Percentiles rank a stretch among this genome's conserved stretches.
These are phyloP conservation scores for Macrocentrus cingulum DNA, from an alignment of 1,140 invertebrate genomes.

Conservation along the genomic window DNA sequence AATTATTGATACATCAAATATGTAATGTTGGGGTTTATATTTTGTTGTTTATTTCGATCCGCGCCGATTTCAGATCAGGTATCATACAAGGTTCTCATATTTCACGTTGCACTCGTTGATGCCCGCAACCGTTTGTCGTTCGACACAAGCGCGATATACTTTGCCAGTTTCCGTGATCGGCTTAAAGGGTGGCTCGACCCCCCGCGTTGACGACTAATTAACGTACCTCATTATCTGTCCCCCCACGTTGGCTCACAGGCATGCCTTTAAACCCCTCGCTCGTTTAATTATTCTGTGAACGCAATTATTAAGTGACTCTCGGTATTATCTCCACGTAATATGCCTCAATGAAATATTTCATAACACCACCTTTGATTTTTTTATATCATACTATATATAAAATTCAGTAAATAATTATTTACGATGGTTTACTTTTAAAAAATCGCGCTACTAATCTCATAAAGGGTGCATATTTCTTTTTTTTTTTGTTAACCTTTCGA, in stretches of 20 bases:
- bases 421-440: too few relatives aligned
- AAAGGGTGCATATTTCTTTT: too few relatives aligned
- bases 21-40: too few relatives aligned
- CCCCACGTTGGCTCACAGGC: neutral
- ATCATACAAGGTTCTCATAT: neutral
- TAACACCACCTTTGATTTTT: neutral
- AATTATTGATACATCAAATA: conserved; percentile 5
- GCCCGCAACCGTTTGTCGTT: conserved; percentile 27
- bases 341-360: neutral
- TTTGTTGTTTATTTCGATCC: conserved; percentile 11
- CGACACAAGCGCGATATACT: conserved; percentile 22
- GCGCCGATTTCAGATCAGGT: conserved; percentile 2
- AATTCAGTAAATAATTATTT: too few relatives aligned
- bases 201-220: conserved; percentile 16
- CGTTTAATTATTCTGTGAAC: conserved; percentile 16
- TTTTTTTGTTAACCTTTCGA: too few relatives aligned
- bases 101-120: neutral
- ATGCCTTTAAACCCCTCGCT: neutral
- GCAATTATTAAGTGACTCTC: neutral
- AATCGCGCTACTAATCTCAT: too few relatives aligned
- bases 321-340: neutral
- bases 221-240: conserved; percentile 21
- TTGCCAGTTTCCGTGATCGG: conserved; percentile 25
- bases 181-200: conserved; percentile 21
- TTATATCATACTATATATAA: too few relatives aligned